Percentiles rank a stretch among this genome's conserved stretches.
These are phyloP conservation scores for Hermetia illucens DNA, from an alignment of 1,140 invertebrate species.

Conservation along the genomic window DNA sequence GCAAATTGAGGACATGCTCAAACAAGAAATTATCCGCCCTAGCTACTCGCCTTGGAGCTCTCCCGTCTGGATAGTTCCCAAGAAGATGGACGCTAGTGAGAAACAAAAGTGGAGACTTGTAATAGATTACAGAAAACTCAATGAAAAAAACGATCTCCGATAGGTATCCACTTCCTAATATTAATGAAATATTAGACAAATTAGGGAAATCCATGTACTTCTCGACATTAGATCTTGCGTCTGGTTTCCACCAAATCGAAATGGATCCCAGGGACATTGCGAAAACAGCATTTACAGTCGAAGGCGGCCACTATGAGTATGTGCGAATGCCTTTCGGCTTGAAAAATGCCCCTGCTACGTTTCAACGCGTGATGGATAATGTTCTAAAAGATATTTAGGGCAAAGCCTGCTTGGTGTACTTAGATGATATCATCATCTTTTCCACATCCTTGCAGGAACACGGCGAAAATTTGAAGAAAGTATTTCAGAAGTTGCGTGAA, in stretches of 20 bases:
- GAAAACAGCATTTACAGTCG: slow-evolving; percentile 3
- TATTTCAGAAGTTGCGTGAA: slow-evolving; percentile 22
- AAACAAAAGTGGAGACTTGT: slow-evolving; percentile 16
- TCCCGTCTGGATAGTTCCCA: slow-evolving; percentile 9
- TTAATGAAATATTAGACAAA: slow-evolving; percentile 2
- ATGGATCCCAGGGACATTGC: background rate
- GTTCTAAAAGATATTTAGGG: slow-evolving; percentile 2
- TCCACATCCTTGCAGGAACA: slow-evolving; percentile 16
- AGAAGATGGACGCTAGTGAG: slow-evolving; percentile 10
- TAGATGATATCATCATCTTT: slow-evolving; percentile 7
- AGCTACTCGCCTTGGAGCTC: slow-evolving; percentile 3
- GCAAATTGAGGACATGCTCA: slow-evolving; percentile 2
- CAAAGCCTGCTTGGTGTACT: slow-evolving; percentile 2
- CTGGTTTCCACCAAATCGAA: slow-evolving; percentile 28
- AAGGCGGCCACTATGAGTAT: background rate
- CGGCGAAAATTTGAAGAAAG: slow-evolving; percentile 13
- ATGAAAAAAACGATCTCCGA: slow-evolving; percentile 1
- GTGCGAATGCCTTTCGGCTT: slow-evolving; percentile 12
- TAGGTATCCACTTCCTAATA: slow-evolving; percentile 1
- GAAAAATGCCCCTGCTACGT: slow-evolving; percentile 12
- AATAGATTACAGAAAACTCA: slow-evolving; percentile 20
- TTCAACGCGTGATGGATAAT: slow-evolving; percentile 18
- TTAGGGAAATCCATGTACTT: slow-evolving; percentile 1
- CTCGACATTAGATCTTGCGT: slow-evolving; percentile 6
- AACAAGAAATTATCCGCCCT: slow-evolving; percentile 1